These are phyloP conservation scores for Apamea monoglypha DNA, from an alignment of 2,888 invertebrate genomes.

Conservation along the genomic window DNA sequence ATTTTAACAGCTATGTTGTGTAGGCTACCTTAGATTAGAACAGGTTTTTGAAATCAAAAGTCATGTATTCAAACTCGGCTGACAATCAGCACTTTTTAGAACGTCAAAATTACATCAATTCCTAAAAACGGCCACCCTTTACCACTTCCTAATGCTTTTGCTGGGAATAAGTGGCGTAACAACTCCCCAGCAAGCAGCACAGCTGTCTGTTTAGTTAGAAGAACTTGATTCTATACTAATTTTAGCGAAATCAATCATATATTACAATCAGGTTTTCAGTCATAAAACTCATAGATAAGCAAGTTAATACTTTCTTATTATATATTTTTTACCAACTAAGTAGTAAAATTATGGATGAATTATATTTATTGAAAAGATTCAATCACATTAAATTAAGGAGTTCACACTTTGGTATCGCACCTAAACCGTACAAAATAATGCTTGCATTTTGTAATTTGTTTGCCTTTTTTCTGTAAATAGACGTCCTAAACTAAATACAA, in stretches of 20 bases:
- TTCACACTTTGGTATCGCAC: slow-evolving; percentile 19
- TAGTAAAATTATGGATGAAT: background rate
- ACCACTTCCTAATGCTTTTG: background rate
- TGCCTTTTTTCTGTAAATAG: slow-evolving; percentile 7
- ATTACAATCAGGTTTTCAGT: background rate
- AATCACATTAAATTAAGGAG: slow-evolving; percentile 3
- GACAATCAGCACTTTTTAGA: background rate
- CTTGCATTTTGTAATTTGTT: background rate
- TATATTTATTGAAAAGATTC: slow-evolving; percentile 1
- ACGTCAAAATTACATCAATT: background rate
- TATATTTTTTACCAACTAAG: background rate
- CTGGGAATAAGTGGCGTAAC: background rate
- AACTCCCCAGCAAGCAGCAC: background rate
- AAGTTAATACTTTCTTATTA: background rate
- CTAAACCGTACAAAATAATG: slow-evolving; percentile 31
- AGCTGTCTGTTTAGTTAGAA: background rate
- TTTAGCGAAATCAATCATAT: background rate
- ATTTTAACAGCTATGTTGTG: background rate
- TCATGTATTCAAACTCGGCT: too few species aligned
- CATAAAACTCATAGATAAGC: background rate
- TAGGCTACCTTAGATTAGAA: background rate
- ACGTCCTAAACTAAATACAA: background rate
- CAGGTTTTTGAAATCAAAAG: background rate
- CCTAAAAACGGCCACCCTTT: background rate
- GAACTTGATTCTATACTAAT: background rate